Base-by-base conservation (phyloP, 30 jellyfish, hydroid and myxozoan species). In the Aurelia sp. region DNA sequence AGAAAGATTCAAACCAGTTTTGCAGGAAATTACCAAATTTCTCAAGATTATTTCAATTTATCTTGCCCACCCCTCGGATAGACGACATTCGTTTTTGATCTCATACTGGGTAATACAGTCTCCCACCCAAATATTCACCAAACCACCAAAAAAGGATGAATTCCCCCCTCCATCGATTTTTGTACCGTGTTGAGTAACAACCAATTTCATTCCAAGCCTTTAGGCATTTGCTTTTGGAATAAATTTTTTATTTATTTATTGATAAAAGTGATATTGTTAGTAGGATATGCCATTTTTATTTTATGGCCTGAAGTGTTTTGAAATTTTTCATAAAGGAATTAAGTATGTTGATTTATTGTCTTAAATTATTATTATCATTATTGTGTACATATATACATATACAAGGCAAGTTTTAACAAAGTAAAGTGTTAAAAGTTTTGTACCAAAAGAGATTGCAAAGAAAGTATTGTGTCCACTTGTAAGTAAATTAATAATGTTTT, bases 361-460 rank as follows among this genome's bases (percentile, higher is more conserved):
- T 78, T 61, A 78, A 63, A 61, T 41, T 59, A 40, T 33, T 62
- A 20, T 69, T 78, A 47, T 35, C 21, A 23, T 78, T 12, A 76
- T n/a, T 61, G 63, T 62, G 48, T 22, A 74, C n/a, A 74, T 52
- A 55, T 74, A 52, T 44, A 74, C 62, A 78, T 4, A 60, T 35
- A 73, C 51, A 21, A 63, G 59, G 68, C 79, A 78, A 48, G 68
- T 63, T 78, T 78, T 78, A 63, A 77, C 76, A 11, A 62, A 78
- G 79, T 51, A 48, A 62, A 40, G 76, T 30, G 11, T 22, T 40
- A 17, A 47, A 41, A 40, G n/a, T 44, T n/a, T 64, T 78, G 48
- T 62, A 57, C 62, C 44, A 16, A 23, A 57, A 21, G 55, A 18
- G 69, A 18, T 59, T 59, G 33, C 11, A 21, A 18, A 59, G 33